phyloP scores from a whole-genome alignment of 2,797 vertebrate species.

The Eupleurogrammus muticus region DNA sequence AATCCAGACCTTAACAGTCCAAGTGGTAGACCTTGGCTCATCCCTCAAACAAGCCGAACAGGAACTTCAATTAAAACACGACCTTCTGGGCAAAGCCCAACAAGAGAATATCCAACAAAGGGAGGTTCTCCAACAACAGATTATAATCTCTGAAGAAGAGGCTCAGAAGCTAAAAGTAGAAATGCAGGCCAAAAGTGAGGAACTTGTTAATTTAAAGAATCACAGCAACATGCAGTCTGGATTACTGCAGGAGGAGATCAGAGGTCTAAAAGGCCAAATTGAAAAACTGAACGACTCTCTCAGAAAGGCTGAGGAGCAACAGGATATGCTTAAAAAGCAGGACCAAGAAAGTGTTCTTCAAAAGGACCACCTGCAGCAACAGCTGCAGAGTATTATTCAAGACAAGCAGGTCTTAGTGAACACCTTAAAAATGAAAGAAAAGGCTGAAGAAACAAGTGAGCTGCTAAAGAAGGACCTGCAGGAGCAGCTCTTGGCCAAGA shows the following conservation, averaged over 20 bases:
- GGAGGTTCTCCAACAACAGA: slow-evolving; percentile 54
- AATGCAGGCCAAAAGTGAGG: slow-evolving; percentile 48
- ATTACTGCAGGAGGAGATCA: slow-evolving; percentile 49
- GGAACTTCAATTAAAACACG: slow-evolving; percentile 61
- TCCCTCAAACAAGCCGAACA: slow-evolving; percentile 64
- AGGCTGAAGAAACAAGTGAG: slow-evolving; percentile 23
- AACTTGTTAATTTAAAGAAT: slow-evolving; percentile 46
- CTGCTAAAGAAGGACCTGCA: slow-evolving; percentile 81
- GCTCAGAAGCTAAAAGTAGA: slow-evolving; percentile 58
- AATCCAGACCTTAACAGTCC: slow-evolving; percentile 70
- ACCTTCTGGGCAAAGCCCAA: slow-evolving; percentile 52
- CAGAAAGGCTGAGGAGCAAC: slow-evolving; percentile 50
- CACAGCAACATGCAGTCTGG: slow-evolving; percentile 36
- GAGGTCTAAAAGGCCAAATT: slow-evolving; percentile 44
- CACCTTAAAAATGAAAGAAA: slow-evolving; percentile 65
- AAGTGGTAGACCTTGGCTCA: slow-evolving; percentile 45
- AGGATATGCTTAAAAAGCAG: slow-evolving; percentile 40
- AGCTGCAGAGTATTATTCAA: slow-evolving; percentile 59
- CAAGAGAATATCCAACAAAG: slow-evolving; percentile 51
- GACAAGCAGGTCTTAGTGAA: slow-evolving; percentile 59
- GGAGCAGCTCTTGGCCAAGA: slow-evolving; percentile 85
- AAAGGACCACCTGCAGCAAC: slow-evolving; percentile 46
- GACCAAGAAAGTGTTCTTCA: slow-evolving; percentile 47
- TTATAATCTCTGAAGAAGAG: slow-evolving; percentile 62
- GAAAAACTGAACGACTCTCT: slow-evolving; percentile 38